Conservation (phyloP, 2,113 vertebrate genomes). For the Sphyrna mokarran region DNA sequence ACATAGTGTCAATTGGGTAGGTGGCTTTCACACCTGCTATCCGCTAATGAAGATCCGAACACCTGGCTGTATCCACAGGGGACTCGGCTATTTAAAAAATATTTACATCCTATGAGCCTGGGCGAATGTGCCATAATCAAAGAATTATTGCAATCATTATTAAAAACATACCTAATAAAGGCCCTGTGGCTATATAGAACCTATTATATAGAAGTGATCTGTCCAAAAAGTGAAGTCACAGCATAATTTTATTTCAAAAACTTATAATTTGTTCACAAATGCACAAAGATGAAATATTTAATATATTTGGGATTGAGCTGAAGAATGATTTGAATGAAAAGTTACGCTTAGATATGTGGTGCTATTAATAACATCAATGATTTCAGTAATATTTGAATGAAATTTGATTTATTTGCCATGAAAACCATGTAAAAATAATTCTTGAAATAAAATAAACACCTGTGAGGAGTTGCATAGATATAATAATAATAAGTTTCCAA, state of each 20-base stretch:
- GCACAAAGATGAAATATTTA: neutral
- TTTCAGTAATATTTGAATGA: neutral
- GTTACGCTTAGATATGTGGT: neutral
- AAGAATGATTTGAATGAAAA: neutral
- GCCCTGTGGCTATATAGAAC: neutral
- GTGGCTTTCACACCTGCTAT: conserved; percentile 1
- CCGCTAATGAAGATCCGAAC: neutral
- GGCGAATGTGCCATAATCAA: neutral
- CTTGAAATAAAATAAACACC: neutral
- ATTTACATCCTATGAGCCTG: neutral
- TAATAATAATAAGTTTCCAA: neutral
- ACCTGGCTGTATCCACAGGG: neutral
- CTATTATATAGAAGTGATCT: neutral
- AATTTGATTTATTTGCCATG: neutral
- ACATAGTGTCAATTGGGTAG: neutral
- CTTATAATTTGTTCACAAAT: neutral
- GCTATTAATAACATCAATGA: neutral
- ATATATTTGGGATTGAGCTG: neutral
- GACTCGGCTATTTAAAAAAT: conserved; percentile 18
- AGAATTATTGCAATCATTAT: neutral
- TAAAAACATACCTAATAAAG: neutral
- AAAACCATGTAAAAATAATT: neutral
- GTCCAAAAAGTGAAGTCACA: neutral
- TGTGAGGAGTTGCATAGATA: neutral
- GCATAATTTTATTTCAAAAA: neutral